Conservation (phyloP, 30 jellyfish, hydroid and myxozoan species). For the Cassiopea andromeda region DNA sequence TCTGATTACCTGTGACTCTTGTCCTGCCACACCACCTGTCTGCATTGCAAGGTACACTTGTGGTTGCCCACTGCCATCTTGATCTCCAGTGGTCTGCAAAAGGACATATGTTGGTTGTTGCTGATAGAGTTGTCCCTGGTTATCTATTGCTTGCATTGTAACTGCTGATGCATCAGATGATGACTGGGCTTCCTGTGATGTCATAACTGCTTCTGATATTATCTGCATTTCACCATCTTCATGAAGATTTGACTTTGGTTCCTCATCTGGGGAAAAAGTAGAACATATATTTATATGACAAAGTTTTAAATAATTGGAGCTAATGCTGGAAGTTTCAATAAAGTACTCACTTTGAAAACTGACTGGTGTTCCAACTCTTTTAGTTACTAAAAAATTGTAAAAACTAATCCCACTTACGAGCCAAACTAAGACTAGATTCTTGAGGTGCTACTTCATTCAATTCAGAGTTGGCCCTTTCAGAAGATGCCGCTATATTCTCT, state of each 20-base stretch:
- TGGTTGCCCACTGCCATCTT: constrained; percentile 91
- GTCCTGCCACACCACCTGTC: constrained; percentile 74
- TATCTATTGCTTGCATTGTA: constrained; percentile 57
- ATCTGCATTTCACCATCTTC: constrained; percentile 27
- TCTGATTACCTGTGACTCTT: constrained; percentile 82
- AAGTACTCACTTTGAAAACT: too few relatives aligned
- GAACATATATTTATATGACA: too few relatives aligned
- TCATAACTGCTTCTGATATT: constrained; percentile 11
- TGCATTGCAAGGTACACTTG: constrained; percentile 97
- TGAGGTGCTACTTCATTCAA: constrained; percentile 16
- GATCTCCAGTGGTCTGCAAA: constrained; percentile 90
- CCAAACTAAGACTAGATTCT: constrained; percentile 3
- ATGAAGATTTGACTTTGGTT: constrained; percentile 18
- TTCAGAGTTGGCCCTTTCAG: not conserved
- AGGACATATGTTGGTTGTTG: constrained; percentile 97
- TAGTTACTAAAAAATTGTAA: too few relatives aligned
- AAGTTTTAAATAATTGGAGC: too few relatives aligned
- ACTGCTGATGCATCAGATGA: constrained; percentile 42
- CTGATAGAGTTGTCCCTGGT: constrained; percentile 61
- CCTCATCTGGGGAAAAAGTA: constrained; percentile 34
- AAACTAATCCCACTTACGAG: constrained; percentile 10
- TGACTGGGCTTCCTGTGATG: constrained; percentile 20
- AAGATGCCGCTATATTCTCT: not conserved
- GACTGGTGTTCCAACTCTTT: too few relatives aligned
- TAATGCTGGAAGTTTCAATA: too few relatives aligned